Base-by-base conservation (phyloP, 2,113 vertebrate genomes). In the Stegastes partitus region DNA sequence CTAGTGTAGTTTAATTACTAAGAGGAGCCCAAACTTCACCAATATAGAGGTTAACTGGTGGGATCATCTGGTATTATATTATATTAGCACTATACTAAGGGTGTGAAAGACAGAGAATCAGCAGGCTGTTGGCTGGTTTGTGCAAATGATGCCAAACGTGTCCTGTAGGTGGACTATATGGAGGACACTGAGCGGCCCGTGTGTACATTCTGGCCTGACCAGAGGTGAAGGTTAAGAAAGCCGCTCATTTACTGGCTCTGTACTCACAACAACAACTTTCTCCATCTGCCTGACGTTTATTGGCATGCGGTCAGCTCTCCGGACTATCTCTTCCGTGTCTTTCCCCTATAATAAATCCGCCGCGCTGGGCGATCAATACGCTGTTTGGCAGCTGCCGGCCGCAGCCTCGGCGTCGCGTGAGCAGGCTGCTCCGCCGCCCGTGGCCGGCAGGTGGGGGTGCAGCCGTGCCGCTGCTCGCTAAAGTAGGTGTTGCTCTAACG, bases 401-500 rank as follows among this genome's bases (percentile, higher is more conserved):
- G 10, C 73, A 26, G 61, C 26, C 28, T 51, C 22, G 2, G n/a
- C 50, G 15, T 22, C 22, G 37, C 31, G 49, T 15, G 8, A 12
- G 2, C n/a, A 26, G 4, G 59, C 0, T 72, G 83, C 49, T 0
- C 0, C 25, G 4, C 66, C 1, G 2, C 49, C 0, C 3, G 1
- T 45, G 57, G 4, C 55, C 91, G 55, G 61, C 47, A 86, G 91
- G 82, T 85, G 90, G 82, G 9, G 82, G 21, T 89, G 79, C 62
- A 68, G 82, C 82, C 34, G 79, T 77, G 86, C 79, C 1, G 73
- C 74, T 62, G 42, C 53, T 37, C 56, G 8, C 4, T 39, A 2
- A n/a, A 79, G 79, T 56, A 93, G 91, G 87, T 81, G 92, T 79
- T 63, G 83, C 84, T 77, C 63, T 42, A 81, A 49, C 71, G 79